A percentile compares a stretch with the other conserved stretches of the same genome.
Conservation (phyloP, 2,888 invertebrate species). For the Andrena hattorfiana region DNA sequence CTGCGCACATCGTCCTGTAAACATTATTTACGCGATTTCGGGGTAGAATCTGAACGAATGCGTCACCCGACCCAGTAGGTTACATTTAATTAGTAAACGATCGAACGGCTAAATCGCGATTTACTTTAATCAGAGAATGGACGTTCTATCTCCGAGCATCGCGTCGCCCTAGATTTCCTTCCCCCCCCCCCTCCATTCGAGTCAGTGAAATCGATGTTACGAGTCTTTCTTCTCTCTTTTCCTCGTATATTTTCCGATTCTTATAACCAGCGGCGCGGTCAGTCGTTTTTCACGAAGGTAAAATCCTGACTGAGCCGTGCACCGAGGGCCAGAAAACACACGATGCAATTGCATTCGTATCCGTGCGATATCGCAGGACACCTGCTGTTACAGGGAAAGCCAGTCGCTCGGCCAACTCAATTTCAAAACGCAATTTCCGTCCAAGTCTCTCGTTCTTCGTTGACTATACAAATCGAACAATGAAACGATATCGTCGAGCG, state of each 20-base stretch:
- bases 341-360: constrained; percentile 46
- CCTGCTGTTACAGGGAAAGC: constrained; percentile 34
- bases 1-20: neutral
- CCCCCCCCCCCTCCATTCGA: neutral
- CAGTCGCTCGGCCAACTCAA: constrained; percentile 42
- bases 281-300: constrained; percentile 35
- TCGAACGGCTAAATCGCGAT: neutral
- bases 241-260: constrained; percentile 23
- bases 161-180: constrained; percentile 6
- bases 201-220: constrained; percentile 21
- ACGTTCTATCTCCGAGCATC: constrained; percentile 11
- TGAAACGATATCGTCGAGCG: constrained; percentile 8
- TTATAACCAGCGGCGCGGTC: neutral
- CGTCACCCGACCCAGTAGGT: neutral
- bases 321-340: constrained; percentile 36
- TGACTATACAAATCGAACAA: constrained; percentile 32
- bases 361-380: constrained; percentile 32
- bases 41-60: neutral
- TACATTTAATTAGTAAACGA: neutral
- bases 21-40: neutral
- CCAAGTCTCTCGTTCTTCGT: constrained; percentile 36
- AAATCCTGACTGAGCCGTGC: constrained; percentile 25
- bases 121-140: constrained; percentile 9
- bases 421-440: constrained; percentile 57
- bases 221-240: neutral